These are phyloP conservation scores for Coracopsis vasa DNA, from an alignment of 2,113 vertebrate genomes.

Conservation along the genomic window DNA sequence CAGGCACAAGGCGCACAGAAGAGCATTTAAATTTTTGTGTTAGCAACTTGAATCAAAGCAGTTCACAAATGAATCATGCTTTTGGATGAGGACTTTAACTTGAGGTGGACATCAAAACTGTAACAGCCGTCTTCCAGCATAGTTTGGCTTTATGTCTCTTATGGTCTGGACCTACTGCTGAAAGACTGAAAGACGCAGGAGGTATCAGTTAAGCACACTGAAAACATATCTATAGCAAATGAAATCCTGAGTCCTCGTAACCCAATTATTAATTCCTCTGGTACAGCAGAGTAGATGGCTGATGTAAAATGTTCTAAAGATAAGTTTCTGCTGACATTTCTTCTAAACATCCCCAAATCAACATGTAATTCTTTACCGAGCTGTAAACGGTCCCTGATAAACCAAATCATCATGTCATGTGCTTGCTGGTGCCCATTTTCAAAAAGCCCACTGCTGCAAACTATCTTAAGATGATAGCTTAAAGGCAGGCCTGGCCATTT, in stretches of 20 bases:
- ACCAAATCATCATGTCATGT: not conserved
- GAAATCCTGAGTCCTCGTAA: not conserved
- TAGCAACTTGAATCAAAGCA: not conserved
- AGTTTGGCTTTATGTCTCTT: not conserved
- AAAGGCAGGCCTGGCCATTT: not conserved
- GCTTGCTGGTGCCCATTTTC: not conserved
- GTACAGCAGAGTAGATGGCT: not conserved
- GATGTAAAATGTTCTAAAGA: not conserved
- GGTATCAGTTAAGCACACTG: not conserved
- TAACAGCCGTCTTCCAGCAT: not conserved
- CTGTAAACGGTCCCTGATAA: rapidly evolving
- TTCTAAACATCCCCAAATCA: not conserved
- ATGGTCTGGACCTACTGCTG: not conserved
- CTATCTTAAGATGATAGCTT: not conserved
- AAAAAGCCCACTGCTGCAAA: not conserved
- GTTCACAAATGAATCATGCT: not conserved
- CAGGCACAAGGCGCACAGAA: not conserved
- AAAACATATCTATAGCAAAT: not conserved
- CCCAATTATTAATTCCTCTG: not conserved
- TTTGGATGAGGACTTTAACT: not conserved
- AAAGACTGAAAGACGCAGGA: not conserved
- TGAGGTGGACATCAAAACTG: not conserved
- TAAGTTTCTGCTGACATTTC: not conserved
- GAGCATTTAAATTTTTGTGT: not conserved
- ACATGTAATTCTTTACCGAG: not conserved